Conservation (phyloP, 1,140 invertebrate genomes). For the Patella vulgata region DNA sequence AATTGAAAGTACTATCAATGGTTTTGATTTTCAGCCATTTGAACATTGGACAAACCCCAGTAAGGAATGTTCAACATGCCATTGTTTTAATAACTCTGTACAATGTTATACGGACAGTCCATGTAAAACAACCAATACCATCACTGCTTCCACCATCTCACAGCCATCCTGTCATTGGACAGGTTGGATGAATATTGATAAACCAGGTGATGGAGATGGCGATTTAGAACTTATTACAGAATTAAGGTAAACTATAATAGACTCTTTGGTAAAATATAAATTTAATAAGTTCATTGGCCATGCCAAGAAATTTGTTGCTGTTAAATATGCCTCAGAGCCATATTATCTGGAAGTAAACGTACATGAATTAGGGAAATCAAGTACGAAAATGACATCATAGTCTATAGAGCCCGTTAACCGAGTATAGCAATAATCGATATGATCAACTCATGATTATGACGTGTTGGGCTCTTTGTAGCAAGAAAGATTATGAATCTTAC, state of each 20-base stretch:
- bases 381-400: too few species aligned
- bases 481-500: too few species aligned
- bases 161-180: constrained; percentile 47
- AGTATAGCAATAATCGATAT: constrained; percentile 36
- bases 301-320: too few species aligned
- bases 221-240: constrained; percentile 46
- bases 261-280: constrained; percentile 31
- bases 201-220: constrained; percentile 40
- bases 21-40: constrained; percentile 35
- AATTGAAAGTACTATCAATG: too few species aligned
- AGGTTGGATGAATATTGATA: constrained; percentile 53
- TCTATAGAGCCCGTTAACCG: too few species aligned
- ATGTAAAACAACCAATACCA: constrained; percentile 6
- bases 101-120: constrained; percentile 30
- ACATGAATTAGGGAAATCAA: too few species aligned
- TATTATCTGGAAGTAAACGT: too few species aligned
- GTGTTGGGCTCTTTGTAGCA: constrained; percentile 39
- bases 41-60: constrained; percentile 44
- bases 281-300: constrained; percentile 22
- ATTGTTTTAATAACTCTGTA: constrained; percentile 42
- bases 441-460: constrained; percentile 48
- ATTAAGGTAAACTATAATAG: constrained; percentile 11
- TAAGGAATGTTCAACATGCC: constrained; percentile 44
- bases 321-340: too few species aligned
- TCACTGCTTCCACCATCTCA: constrained; percentile 7